Base-by-base conservation (phyloP, 2,797 vertebrate genomes). In the Takifugu rubripes region DNA sequence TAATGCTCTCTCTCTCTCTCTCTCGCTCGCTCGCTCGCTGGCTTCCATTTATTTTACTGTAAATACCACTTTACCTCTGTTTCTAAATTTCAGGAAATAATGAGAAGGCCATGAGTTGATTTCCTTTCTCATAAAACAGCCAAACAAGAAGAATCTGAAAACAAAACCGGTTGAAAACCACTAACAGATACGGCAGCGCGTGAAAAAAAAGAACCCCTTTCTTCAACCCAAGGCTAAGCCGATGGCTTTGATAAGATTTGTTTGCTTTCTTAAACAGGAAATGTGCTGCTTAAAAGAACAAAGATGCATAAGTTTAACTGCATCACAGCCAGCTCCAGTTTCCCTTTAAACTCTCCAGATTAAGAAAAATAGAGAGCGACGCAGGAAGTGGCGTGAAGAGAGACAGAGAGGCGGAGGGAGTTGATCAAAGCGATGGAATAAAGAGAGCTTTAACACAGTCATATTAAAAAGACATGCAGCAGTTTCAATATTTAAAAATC, bases 261-360 rank as follows among this genome's bases (percentile, higher is more conserved):
- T 88, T 79, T 70, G 84, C 78, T 90, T 88, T 89, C 83, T 91
- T 88, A 91, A 91, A 91, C 91, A 92, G 91, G 91, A 92, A 90
- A 87, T 77, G 74, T 57, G 78, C 78, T 78, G 76, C 84, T 83
- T 88, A 71, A 81, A 79, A 49, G 49, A 71, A 51, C 47, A 53
- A 53, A 63, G 51, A 70, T 90, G 85, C 87, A 90, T 73, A 61
- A 82, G 72, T 79, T 69, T 70, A 72, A 86, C 73, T 74, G 77
- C 77, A 80, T 77, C 75, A 74, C 61, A 62, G 72, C 78, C 71
- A 85, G 78, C 70, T 70, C 63, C 89, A 85, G 77, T 87, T 21
- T 88, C 77, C 67, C 68, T 77, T 85, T 64, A 74, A 79, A 80
- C 67, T 82, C 74, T 51, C 62, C 69, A 76, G 77, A 81, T 78